phyloP scores from a whole-genome alignment of 2,797 vertebrate genomes.

The Eulemur rubriventer region DNA sequence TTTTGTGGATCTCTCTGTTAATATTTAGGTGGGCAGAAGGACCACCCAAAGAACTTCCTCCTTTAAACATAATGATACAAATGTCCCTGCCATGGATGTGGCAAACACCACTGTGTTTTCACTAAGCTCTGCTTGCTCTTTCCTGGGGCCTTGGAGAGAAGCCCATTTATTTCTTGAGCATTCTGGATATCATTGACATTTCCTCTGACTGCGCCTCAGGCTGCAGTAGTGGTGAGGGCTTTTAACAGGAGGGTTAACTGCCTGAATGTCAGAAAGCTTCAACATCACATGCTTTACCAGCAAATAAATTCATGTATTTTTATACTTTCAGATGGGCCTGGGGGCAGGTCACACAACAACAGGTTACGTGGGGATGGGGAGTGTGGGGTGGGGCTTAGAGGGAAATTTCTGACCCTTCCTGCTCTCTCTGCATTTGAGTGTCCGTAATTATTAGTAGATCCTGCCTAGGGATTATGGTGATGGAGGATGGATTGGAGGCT shows the following conservation, averaged over 20 bases:
- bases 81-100: not conserved
- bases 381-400: not conserved
- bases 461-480: not conserved
- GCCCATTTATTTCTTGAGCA: conserved; percentile 40
- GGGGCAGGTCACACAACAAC: not conserved
- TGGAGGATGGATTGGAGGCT: not conserved
- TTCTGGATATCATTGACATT: conserved; percentile 63
- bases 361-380: not conserved
- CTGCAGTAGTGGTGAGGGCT: conserved; percentile 31
- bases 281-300: not conserved
- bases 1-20: conserved; percentile 13
- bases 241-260: conserved; percentile 61
- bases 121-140: conserved; percentile 41
- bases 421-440: not conserved
- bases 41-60: not conserved
- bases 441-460: not conserved
- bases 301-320: conserved; percentile 44
- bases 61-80: not conserved
- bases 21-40: not conserved
- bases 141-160: conserved; percentile 49
- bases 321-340: not conserved
- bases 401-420: not conserved
- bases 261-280: conserved; percentile 61
- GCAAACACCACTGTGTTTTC: not conserved
- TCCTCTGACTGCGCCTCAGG: conserved; percentile 52